Conservation (phyloP, 2,797 vertebrate species). For the Syndactyla subalaris region DNA sequence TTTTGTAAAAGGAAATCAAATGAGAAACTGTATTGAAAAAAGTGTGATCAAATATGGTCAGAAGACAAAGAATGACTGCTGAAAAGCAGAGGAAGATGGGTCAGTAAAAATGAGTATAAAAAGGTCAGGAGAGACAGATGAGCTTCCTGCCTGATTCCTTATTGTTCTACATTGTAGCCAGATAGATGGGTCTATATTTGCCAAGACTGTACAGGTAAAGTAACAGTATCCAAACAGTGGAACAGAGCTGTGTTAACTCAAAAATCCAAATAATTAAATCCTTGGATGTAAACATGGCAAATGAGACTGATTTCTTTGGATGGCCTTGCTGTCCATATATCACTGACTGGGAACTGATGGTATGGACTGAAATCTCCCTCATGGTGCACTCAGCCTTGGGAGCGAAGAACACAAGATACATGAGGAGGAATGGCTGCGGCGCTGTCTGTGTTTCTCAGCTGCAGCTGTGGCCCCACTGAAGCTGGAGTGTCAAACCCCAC, state of each 20-base stretch:
- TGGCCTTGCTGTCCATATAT: not conserved
- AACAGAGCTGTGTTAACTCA: not conserved
- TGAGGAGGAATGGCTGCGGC: not conserved
- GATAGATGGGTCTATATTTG: not conserved
- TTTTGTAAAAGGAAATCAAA: constrained; percentile 43
- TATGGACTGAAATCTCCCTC: not conserved
- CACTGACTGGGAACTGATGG: not conserved
- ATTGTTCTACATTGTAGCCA: not conserved
- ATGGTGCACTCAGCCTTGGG: not conserved
- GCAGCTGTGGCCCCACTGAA: not conserved
- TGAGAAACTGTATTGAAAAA: not conserved
- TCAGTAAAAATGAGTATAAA: not conserved
- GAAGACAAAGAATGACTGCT: not conserved
- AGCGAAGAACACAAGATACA: not conserved
- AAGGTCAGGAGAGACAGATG: not conserved
- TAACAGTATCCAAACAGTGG: not conserved
- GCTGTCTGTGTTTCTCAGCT: not conserved
- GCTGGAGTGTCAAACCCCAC: not conserved
- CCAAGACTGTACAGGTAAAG: not conserved
- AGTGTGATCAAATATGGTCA: not conserved
- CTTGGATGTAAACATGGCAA: not conserved
- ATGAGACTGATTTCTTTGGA: not conserved
- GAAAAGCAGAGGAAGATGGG: not conserved
- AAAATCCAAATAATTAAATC: not conserved
- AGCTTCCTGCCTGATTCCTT: not conserved